Evolutionary conservation across 2,113 vertebrate genomes (phyloP).

Genomic region (Apaloderma vittatum): DNA sequence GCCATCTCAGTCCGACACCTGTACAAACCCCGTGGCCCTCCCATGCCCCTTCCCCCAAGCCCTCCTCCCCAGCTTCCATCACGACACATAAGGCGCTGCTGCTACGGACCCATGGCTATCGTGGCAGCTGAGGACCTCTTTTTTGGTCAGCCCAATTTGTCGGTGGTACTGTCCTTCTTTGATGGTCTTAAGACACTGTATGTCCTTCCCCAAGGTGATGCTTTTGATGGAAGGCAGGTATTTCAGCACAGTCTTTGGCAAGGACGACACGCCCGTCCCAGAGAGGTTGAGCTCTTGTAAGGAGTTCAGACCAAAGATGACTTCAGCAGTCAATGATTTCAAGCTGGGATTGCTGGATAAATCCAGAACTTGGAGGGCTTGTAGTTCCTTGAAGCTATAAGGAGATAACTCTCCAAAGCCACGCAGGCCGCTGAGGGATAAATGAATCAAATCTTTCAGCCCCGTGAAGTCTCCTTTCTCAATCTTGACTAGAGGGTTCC

Average conservation of each 20-base stretch:
- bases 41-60: neutral
- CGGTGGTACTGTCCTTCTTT: conserved; percentile 90
- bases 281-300: conserved; percentile 93
- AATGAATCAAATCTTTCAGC: conserved; percentile 86
- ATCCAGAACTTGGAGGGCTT: conserved; percentile 90
- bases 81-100: conserved; percentile 60
- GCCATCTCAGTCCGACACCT: conserved; percentile 38
- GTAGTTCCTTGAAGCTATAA: conserved; percentile 83
- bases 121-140: conserved; percentile 85
- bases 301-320: conserved; percentile 86
- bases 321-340: conserved; percentile 77
- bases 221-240: conserved; percentile 90
- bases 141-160: conserved; percentile 84
- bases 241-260: conserved; percentile 84
- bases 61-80: conserved; percentile 32
- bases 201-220: conserved; percentile 81
- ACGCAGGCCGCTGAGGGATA: conserved; percentile 86
- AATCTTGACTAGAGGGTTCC: conserved; percentile 84
- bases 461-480: conserved; percentile 81
- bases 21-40: neutral
- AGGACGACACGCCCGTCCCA: conserved; percentile 78
- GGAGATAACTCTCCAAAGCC: conserved; percentile 80
- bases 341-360: conserved; percentile 88
- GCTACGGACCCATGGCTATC: conserved; percentile 54
- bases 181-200: conserved; percentile 89